Evolutionary conservation across 2,113 vertebrate genomes (phyloP).

Genomic region (Calonectris borealis): DNA sequence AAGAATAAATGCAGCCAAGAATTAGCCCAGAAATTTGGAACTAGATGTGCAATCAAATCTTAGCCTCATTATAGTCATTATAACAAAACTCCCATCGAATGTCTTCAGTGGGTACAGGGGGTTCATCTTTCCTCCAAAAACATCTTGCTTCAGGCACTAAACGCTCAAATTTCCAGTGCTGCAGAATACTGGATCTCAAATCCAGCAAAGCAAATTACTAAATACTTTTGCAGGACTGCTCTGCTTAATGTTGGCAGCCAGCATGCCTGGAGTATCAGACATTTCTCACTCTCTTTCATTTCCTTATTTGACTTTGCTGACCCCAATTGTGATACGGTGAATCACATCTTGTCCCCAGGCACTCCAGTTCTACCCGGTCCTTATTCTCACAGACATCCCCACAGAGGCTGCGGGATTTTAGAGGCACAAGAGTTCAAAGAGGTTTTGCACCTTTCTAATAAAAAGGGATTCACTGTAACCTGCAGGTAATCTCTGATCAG

Average conservation of each 20-base stretch:
- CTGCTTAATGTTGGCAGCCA: constrained; percentile 21
- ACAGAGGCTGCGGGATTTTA: background rate
- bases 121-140: background rate
- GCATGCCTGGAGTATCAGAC: background rate
- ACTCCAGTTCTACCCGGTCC: background rate
- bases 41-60: background rate
- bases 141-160: background rate
- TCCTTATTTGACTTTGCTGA: constrained; percentile 42
- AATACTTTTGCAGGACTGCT: background rate
- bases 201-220: background rate
- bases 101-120: background rate
- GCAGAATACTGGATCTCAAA: background rate
- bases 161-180: background rate
- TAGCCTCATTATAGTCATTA: background rate
- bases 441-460: background rate
- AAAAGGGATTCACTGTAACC: background rate
- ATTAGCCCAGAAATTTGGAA: background rate
- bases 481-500: background rate
- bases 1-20: background rate
- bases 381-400: background rate
- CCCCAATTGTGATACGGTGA: background rate
- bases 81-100: background rate
- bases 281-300: background rate
- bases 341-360: background rate
- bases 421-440: background rate